Percentiles rank a stretch among this genome's conserved stretches.
phyloP scores from a whole-genome alignment of 2,113 vertebrate species.

The Mastomys coucha region DNA sequence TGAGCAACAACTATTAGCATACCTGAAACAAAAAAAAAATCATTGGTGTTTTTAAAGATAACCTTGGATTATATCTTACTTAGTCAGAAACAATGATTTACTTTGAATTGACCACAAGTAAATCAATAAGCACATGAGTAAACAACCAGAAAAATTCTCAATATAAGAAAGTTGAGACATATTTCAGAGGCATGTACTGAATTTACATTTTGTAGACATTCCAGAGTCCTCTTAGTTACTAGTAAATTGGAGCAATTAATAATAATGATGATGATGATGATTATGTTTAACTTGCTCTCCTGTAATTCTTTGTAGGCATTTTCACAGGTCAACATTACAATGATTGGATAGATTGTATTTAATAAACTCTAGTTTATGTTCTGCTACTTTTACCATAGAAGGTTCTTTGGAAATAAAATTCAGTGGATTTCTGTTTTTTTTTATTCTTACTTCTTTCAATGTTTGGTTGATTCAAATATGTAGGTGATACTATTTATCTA shows the following conservation, averaged over 20 bases:
- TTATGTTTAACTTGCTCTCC: background rate
- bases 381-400: background rate
- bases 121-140: background rate
- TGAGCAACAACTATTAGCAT: background rate
- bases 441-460: background rate
- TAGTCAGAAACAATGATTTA: background rate
- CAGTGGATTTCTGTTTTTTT: background rate
- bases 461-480: conserved; percentile 8
- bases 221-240: background rate
- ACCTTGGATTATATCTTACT: background rate
- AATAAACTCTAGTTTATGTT: conserved; percentile 39
- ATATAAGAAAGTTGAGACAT: background rate
- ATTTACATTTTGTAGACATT: conserved; percentile 1
- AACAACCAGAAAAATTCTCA: background rate
- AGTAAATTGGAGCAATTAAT: conserved; percentile 31
- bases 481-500: background rate
- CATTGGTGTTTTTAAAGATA: background rate
- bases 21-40: background rate
- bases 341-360: background rate
- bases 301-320: background rate
- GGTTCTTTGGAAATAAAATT: background rate
- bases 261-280: background rate
- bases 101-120: background rate
- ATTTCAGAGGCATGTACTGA: conserved; percentile 22
- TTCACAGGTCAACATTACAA: background rate